A percentile compares a stretch with the other conserved stretches of the same genome.
Conservation (phyloP, 1,140 invertebrate species). For the Atta texana region DNA sequence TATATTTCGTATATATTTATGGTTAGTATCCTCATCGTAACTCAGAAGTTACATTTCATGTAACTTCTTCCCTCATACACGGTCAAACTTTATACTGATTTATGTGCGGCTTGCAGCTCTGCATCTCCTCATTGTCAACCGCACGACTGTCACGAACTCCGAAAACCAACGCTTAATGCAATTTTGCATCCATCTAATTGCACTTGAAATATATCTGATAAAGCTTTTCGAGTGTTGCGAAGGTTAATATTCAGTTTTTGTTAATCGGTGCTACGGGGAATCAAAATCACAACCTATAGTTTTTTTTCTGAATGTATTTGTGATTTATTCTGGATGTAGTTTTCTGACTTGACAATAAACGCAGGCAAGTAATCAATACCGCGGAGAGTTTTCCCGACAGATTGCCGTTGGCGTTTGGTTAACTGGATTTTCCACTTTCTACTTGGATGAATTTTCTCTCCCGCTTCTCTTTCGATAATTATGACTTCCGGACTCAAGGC, state of each 20-base stretch:
- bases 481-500: conserved; percentile 44
- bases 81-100: conserved; percentile 54
- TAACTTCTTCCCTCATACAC: conserved; percentile 39
- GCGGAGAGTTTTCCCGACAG: conserved; percentile 27
- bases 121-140: conserved; percentile 50
- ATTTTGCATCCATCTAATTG: conserved; percentile 3
- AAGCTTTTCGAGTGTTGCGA: neutral
- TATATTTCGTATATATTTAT: conserved; percentile 34
- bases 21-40: conserved; percentile 29
- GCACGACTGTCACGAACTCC: conserved; percentile 16
- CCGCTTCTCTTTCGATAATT: conserved; percentile 59
- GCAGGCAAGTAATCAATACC: neutral
- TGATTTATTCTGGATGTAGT: conserved; percentile 3
- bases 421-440: conserved; percentile 67
- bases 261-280: neutral
- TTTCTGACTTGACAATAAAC: conserved; percentile 27
- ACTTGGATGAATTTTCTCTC: conserved; percentile 48
- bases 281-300: conserved; percentile 25
- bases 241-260: neutral
- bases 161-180: conserved; percentile 27
- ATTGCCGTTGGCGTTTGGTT: conserved; percentile 46
- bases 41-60: conserved; percentile 38
- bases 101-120: conserved; percentile 37
- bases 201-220: neutral
- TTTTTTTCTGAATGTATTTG: no score